Base-by-base conservation (phyloP, 2,888 invertebrate genomes). In the Celastrina argiolus region DNA sequence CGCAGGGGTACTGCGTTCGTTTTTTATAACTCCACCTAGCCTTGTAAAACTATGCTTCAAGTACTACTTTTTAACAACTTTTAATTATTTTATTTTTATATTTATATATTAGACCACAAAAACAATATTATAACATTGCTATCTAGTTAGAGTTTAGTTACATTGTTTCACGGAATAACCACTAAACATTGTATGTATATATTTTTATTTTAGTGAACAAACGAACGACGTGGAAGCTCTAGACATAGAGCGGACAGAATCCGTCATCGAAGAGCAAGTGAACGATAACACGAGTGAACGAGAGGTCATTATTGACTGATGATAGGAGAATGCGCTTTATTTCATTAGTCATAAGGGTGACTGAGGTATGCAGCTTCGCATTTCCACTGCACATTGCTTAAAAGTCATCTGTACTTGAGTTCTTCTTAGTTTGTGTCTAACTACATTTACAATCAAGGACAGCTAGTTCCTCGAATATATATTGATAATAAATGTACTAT, bases 221-320 rank as follows among this genome's bases (percentile, higher is more conserved):
- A 73, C 78, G 14, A 77, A 71, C 67, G 85, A 87, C 69, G 75
- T 80, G n/a, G 78, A 79, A 12, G 68, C 80, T 66, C 72, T 87
- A 56, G 82, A 83, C 64, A 81, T 88, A 72, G 88, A 87, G 70
- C 79, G 87, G 2, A 88, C 89, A 5, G 89, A 88, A 69, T 87
- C 87, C 0, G 74, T 86, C 16, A 87, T 87, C 72, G 80, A 84
- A 66, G 86, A 86, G 39, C 71, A 70, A 65, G 66, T 67, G 8
- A 66, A 71, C 39, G 74, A 73, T 65, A 69, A 66, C 34, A 71
- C 63, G 56, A 70, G 74, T 39, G 73, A 73, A 41, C 70, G 75
- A 70, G 81, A 80, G 67, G 72, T 84, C 65, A 74, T 84, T 70
- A 73, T 75, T 68, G 86, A 87, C 73, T 87, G 83, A 87, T 79